These are phyloP conservation scores for Cheirogaleus major DNA, from an alignment of 2,797 vertebrate genomes.

Conservation along the genomic window DNA sequence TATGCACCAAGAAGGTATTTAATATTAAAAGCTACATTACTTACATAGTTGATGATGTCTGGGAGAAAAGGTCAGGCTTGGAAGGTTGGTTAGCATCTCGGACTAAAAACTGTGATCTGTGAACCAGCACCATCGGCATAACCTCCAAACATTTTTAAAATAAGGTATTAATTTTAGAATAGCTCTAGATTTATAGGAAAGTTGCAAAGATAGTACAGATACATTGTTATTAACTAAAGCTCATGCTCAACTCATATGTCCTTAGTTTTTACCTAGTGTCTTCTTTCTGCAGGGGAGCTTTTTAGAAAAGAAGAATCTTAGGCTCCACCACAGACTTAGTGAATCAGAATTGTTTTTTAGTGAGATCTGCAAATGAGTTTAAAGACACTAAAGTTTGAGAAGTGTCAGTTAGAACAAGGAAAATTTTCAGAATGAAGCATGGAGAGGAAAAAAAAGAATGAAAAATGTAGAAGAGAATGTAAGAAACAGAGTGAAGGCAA, in stretches of 20 bases:
- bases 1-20: not conserved
- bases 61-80: not conserved
- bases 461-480: not conserved
- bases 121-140: not conserved
- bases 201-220: not conserved
- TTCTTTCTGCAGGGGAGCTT: not conserved
- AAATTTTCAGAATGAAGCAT: not conserved
- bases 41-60: not conserved
- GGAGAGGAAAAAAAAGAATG: not conserved
- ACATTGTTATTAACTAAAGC: not conserved
- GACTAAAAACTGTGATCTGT: not conserved
- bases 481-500: not conserved
- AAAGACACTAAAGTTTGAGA: constrained; percentile 3
- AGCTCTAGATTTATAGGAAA: not conserved
- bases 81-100: not conserved
- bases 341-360: not conserved
- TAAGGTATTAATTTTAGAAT: not conserved
- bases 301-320: not conserved
- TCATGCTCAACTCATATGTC: not conserved
- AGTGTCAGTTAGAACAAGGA: not conserved
- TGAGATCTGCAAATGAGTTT: not conserved
- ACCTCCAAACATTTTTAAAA: not conserved
- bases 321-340: not conserved
- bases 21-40: not conserved
- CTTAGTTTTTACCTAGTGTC: not conserved